phyloP scores from a whole-genome alignment of 2,888 invertebrate species.

The Alsophila aescularia region DNA sequence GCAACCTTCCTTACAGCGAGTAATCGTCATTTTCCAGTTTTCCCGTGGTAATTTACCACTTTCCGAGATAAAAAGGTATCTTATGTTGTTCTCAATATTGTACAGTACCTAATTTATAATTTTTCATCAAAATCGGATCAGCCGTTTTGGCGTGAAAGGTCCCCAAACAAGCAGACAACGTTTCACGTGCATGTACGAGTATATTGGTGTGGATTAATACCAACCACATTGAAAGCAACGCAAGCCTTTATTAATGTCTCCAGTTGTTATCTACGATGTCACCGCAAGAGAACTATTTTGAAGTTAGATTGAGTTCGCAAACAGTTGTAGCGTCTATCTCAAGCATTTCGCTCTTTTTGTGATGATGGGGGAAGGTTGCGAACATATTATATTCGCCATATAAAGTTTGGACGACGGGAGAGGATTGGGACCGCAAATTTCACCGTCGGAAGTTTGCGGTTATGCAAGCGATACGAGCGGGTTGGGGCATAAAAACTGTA shows the following conservation, averaged over 20 bases:
- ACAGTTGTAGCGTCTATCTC: slow-evolving; percentile 40
- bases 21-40: too few relatives aligned
- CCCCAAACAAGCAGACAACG: too few relatives aligned
- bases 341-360: slow-evolving; percentile 55
- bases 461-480: neutral
- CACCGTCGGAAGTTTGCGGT: neutral
- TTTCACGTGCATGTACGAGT: too few relatives aligned
- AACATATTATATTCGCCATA: slow-evolving; percentile 21
- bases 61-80: too few relatives aligned
- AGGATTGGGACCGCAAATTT: neutral
- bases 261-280: slow-evolving; percentile 43
- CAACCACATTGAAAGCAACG: slow-evolving; percentile 1
- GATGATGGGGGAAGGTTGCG: slow-evolving; percentile 21
- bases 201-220: too few relatives aligned
- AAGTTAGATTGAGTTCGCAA: slow-evolving; percentile 70
- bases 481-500: neutral
- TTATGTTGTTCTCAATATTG: too few relatives aligned
- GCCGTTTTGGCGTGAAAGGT: too few relatives aligned
- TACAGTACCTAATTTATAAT: too few relatives aligned
- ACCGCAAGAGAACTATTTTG: slow-evolving; percentile 62
- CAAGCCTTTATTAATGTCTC: slow-evolving; percentile 46
- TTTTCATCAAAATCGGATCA: too few relatives aligned
- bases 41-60: too few relatives aligned
- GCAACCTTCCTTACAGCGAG: too few relatives aligned
- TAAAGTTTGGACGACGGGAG: slow-evolving; percentile 30